Conservation (phyloP, 2,888 invertebrate genomes). For the Dynastes hyllus region DNA sequence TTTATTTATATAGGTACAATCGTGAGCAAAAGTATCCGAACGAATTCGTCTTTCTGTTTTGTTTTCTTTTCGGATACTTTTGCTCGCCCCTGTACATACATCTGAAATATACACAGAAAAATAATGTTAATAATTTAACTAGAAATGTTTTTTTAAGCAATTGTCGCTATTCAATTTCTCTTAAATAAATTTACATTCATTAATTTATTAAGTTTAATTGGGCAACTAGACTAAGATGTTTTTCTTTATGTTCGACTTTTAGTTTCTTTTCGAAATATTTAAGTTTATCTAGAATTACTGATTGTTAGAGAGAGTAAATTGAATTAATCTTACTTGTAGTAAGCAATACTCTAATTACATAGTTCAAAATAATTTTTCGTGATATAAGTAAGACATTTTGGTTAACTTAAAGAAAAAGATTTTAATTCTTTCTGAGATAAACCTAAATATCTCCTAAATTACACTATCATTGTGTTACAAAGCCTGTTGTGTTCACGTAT, state of each 20-base stretch:
- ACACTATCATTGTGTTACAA: conserved; percentile 23
- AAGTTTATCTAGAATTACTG: conserved; percentile 15
- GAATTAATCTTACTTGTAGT: too few species aligned
- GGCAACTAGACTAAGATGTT: conserved; percentile 1
- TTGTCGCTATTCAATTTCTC: conserved; percentile 4
- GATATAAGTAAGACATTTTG: background rate
- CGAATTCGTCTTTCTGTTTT: too few species aligned
- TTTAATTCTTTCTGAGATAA: background rate
- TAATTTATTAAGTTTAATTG: conserved; percentile 26
- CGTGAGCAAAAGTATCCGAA: too few species aligned
- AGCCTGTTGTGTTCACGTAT: conserved; percentile 34
- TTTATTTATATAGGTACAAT: too few species aligned
- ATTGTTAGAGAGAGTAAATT: background rate
- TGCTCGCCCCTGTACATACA: conserved; percentile 5
- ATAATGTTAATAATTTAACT: conserved; percentile 18
- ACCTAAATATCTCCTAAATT: conserved; percentile 27
- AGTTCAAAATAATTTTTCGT: too few species aligned
- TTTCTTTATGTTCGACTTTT: conserved; percentile 2
- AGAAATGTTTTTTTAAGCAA: conserved; percentile 22
- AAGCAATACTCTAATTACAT: too few species aligned
- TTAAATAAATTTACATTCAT: conserved; percentile 27
- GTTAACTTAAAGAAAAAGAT: conserved; percentile 9
- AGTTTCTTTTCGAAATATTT: conserved; percentile 16
- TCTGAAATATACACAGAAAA: conserved; percentile 18
- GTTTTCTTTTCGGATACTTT: too few species aligned